Base-by-base conservation (phyloP, 2,797 vertebrate genomes). In the Periparus ater region DNA sequence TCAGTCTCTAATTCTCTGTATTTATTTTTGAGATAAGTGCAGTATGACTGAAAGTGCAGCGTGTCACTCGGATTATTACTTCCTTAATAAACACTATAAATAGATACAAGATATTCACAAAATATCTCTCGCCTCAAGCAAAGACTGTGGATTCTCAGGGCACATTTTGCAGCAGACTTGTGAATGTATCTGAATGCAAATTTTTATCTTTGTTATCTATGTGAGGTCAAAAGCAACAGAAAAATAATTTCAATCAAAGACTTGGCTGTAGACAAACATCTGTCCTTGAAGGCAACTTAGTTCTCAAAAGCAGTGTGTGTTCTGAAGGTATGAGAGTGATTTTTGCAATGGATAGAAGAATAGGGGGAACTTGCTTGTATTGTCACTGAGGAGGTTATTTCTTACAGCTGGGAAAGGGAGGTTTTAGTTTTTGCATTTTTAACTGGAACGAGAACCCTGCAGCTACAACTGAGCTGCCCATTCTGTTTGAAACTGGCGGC, bases 281-380 rank as follows among this genome's bases (percentile, higher is more conserved):
- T 72, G n/a, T 89, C 50, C 38, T 65, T 38, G 17, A 74, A 77
- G 40, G 34, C 45, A 90, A 34, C 51, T 80, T 27, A 60, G 32
- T 45, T 89, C 40, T 71, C 32, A 72, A 85, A 73, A 45, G 65
- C 44, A 38, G 7, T n/a, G 7, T 44, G 7, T 54, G 30, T 58
- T 84, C 74, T 54, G 58, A 81, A 84, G 51, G n/a, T 61, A 16
- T 17, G 30, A 70, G 32, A 51, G 21, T 45, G 38, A 40, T 38
- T 90, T 93, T 86, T 88, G 26, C 71, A 94, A 25, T 70, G 21
- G 47, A 55, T 4, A 73, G 26, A 91, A 54, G 18, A 74, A 22
- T n/a, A 75, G 32, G 32, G 55, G 65, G 71, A 50, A 74, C 17
- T 54, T 34, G 6, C 13, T 73, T 72, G 6, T 58, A 45, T 7